Conservation (phyloP, 2,797 vertebrate genomes). For the Nyctalus aviator region DNA sequence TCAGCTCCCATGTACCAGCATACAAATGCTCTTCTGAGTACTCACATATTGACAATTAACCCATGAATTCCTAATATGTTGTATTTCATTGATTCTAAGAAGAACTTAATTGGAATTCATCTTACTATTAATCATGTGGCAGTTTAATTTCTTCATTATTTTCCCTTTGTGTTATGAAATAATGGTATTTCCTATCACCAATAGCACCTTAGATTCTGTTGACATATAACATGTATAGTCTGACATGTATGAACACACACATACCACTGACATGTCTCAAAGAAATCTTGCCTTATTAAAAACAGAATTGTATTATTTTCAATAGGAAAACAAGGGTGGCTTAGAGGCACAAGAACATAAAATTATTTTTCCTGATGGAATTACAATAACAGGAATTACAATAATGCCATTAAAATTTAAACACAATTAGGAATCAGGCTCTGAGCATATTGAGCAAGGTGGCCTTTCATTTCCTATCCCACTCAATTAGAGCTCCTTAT, state of each 20-base stretch:
- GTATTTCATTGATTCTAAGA: neutral
- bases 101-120: constrained; percentile 3
- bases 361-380: constrained; percentile 36
- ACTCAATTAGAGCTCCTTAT: neutral
- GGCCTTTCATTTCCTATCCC: neutral
- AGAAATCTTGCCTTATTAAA: neutral
- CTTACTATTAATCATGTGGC: neutral
- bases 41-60: neutral
- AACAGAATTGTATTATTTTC: neutral
- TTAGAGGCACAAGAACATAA: neutral
- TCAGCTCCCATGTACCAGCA: neutral
- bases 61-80: neutral
- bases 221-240: neutral
- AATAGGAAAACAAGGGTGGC: neutral
- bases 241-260: neutral
- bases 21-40: neutral
- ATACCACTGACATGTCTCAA: neutral
- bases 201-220: constrained; percentile 18
- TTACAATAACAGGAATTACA: neutral
- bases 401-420: neutral
- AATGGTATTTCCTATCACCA: neutral
- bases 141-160: neutral
- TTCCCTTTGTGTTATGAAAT: neutral
- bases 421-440: neutral
- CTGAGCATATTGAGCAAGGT: constrained; percentile 9